Conservation (phyloP, 2,888 invertebrate species). For the Homarus gammarus region DNA sequence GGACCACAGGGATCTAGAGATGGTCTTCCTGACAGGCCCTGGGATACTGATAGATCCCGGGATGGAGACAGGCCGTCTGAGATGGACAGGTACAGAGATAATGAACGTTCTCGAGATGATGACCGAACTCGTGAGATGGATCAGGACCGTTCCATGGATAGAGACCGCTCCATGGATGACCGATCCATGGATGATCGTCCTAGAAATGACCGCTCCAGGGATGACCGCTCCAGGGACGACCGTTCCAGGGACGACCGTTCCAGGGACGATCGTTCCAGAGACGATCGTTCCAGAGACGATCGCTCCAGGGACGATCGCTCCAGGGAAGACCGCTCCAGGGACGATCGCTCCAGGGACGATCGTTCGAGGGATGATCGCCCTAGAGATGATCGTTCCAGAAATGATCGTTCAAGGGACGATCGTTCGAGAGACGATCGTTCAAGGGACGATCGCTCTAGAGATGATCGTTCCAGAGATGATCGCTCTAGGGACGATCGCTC, state of each 20-base stretch:
- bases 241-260: slow-evolving; percentile 16
- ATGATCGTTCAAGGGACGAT: slow-evolving; percentile 15
- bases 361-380: slow-evolving; percentile 31
- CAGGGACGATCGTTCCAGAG: slow-evolving; percentile 34
- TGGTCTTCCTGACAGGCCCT: slow-evolving; percentile 43
- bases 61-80: slow-evolving; percentile 51
- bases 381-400: slow-evolving; percentile 27
- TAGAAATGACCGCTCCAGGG: slow-evolving; percentile 28
- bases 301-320: slow-evolving; percentile 37
- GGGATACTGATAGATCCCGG: slow-evolving; percentile 41
- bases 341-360: slow-evolving; percentile 41
- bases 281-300: slow-evolving; percentile 32
- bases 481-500: slow-evolving; percentile 40
- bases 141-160: slow-evolving; percentile 19
- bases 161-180: slow-evolving; percentile 15
- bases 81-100: slow-evolving; percentile 26
- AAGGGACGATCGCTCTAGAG: slow-evolving; percentile 34
- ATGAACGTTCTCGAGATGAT: slow-evolving; percentile 39
- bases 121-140: slow-evolving; percentile 43
- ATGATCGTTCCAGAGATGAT: slow-evolving; percentile 39
- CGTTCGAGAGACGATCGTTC: slow-evolving; percentile 15
- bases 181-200: slow-evolving; percentile 36
- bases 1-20: slow-evolving; percentile 34
- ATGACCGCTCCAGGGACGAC: slow-evolving; percentile 9
- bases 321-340: slow-evolving; percentile 32